Base-by-base conservation (phyloP, 2,888 invertebrate species). In the Drosophila picticornis region DNA sequence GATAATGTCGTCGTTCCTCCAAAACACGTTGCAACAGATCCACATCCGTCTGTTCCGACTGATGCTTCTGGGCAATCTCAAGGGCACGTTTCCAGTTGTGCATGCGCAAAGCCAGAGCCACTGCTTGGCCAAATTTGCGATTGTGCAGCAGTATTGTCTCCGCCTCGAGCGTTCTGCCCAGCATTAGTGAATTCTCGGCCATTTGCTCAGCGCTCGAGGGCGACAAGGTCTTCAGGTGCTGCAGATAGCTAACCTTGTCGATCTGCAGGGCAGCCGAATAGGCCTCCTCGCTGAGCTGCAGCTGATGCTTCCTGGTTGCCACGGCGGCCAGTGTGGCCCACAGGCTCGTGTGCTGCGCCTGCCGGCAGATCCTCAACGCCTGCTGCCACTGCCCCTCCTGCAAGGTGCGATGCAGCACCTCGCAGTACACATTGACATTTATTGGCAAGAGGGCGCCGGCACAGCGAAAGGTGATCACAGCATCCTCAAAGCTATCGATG, bases 251-350 rank as follows among this genome's bases (percentile, higher is more conserved):
- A 2, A 98, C 97, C 95, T 98, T 97, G 88, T 98, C 96, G 68
- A 95, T 96, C 93, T 97, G 96, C 84, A 96, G 95, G n/a, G 98
- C 96, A 13, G 97, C 97, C 11, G 98, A 97, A 92, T 98, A 99
- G 0, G 99, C 98, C 91, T 99, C 97, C 94, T 99, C 99, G 22
- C 99, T 98, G 9, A 98, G 96, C 69, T 96, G 95, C 62, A 98
- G 93, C 87, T 99, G 97, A 91, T 96, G 96, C 73, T 96, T 96
- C 80, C 97, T 96, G 67, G 97, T 97, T 1, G 99, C 96, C 92
- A 99, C 94, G 0, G 98, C 98, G 0, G 99, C 99, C 81, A 99
- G 94, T 80, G 98, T 98, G 0, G 98, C 97, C 99, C 99, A 99
- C 22, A 99, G 94, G n/a, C 95, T 95, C 69, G 94, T 94, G 78